These are phyloP conservation scores for Heterodera carotae DNA, from an alignment of 1,140 invertebrate species.

Conservation along the genomic window DNA sequence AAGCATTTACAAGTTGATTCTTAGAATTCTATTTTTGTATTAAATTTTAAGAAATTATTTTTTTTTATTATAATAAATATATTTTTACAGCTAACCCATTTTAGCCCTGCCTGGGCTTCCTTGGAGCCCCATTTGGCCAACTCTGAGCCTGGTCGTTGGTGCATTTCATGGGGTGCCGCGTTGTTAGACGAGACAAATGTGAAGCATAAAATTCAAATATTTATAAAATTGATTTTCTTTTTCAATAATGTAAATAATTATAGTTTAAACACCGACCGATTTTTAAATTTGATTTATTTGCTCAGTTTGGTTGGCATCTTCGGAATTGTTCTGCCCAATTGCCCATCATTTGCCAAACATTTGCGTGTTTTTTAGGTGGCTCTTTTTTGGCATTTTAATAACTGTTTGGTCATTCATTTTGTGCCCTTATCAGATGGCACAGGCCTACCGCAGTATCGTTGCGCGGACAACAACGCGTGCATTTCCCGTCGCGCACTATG, in stretches of 20 bases:
- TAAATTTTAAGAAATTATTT: too few species aligned
- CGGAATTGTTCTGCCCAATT: conserved; percentile 26
- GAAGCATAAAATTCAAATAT: background rate
- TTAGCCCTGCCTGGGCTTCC: conserved; percentile 26
- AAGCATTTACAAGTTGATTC: conserved; percentile 12
- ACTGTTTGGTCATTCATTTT: conserved; percentile 5
- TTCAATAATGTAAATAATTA: background rate
- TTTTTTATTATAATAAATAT: background rate
- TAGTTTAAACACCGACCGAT: too few species aligned
- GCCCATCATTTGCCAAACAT: conserved; percentile 33
- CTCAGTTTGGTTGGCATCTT: conserved; percentile 33
- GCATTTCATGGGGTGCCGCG: conserved; percentile 35
- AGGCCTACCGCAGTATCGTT: conserved; percentile 30
- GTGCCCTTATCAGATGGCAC: conserved; percentile 22
- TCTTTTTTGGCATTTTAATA: background rate
- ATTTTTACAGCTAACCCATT: background rate
- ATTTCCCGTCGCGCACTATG: conserved; percentile 69
- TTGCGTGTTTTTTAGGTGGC: conserved; percentile 29
- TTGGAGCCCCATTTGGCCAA: conserved; percentile 29
- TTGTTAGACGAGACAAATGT: conserved; percentile 19
- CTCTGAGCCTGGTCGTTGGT: conserved; percentile 21
- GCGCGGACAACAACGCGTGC: conserved; percentile 35
- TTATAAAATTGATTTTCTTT: background rate
- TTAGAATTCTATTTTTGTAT: background rate
- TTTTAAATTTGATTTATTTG: background rate